phyloP scores from a whole-genome alignment of 2,797 vertebrate species.

The Anisognathus igniventris region DNA sequence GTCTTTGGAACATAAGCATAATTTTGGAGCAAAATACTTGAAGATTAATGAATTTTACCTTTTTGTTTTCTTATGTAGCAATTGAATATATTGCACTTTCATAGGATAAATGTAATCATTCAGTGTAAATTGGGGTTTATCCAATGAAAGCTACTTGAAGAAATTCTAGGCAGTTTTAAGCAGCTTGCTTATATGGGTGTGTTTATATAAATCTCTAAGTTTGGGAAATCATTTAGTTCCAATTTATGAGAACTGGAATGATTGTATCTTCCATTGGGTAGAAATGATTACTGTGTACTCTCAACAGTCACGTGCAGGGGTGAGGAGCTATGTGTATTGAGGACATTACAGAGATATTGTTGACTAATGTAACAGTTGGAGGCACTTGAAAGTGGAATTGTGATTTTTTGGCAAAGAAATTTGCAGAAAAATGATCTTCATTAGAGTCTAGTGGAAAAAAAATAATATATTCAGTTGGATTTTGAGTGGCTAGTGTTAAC shows the following conservation, averaged over 20 bases:
- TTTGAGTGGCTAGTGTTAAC: not conserved
- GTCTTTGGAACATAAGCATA: not conserved
- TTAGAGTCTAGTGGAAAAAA: not conserved
- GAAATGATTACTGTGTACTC: not conserved
- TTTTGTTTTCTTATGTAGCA: not conserved
- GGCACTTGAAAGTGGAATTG: not conserved
- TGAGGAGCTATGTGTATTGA: not conserved
- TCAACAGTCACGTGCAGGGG: not conserved
- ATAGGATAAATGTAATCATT: not conserved
- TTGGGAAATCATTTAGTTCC: too few relatives aligned
- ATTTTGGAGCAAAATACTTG: not conserved
- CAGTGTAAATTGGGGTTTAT: not conserved
- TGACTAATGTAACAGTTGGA: not conserved
- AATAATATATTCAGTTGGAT: not conserved
- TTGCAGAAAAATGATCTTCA: not conserved
- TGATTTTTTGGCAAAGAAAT: not conserved
- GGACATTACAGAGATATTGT: not conserved
- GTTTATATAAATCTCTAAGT: not conserved
- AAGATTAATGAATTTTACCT: not conserved
- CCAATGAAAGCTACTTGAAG: not conserved
- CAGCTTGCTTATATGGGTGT: not conserved
- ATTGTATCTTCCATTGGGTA: not conserved
- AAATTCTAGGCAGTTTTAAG: not conserved
- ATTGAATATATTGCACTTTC: not conserved
- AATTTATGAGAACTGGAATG: too few relatives aligned